Evolutionary conservation across 2,113 vertebrate genomes (phyloP).

Genomic region (Calyptommatus sinebrachiatus): DNA sequence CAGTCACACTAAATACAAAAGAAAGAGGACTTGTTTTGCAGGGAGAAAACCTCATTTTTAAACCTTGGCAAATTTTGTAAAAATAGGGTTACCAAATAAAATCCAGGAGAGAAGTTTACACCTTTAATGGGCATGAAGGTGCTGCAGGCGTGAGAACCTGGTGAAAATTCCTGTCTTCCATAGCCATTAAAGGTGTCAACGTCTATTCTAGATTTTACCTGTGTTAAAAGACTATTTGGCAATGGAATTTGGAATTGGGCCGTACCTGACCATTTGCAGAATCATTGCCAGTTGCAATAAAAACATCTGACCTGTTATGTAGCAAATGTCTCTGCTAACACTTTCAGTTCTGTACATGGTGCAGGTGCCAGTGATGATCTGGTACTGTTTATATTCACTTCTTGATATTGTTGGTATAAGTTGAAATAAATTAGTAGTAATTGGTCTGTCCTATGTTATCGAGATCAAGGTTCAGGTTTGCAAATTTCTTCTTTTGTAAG

Average conservation of each 20-base stretch:
- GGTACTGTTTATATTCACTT: background rate
- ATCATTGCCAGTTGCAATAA: background rate
- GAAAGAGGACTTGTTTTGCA: background rate
- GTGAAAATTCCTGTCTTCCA: no score
- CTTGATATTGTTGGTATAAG: background rate
- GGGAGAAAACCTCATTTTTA: background rate
- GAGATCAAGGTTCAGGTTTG: constrained; percentile 28
- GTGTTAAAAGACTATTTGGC: background rate
- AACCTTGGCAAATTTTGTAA: background rate
- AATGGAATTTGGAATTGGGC: background rate
- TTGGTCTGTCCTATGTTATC: background rate
- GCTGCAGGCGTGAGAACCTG: no score
- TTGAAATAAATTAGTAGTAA: constrained; percentile 21
- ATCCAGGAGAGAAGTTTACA: no score
- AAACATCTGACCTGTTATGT: background rate
- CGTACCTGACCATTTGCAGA: background rate
- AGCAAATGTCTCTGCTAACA: background rate
- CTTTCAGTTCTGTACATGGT: background rate
- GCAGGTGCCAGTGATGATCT: constrained; percentile 2
- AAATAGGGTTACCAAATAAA: no score
- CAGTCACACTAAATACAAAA: background rate
- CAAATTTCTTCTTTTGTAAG: constrained; percentile 53
- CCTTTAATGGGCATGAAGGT: no score
- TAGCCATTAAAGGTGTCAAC: no score
- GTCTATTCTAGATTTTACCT: no score